Evolutionary conservation across 2,888 invertebrate species (phyloP).

Genomic region (Ennomos quercinarius): DNA sequence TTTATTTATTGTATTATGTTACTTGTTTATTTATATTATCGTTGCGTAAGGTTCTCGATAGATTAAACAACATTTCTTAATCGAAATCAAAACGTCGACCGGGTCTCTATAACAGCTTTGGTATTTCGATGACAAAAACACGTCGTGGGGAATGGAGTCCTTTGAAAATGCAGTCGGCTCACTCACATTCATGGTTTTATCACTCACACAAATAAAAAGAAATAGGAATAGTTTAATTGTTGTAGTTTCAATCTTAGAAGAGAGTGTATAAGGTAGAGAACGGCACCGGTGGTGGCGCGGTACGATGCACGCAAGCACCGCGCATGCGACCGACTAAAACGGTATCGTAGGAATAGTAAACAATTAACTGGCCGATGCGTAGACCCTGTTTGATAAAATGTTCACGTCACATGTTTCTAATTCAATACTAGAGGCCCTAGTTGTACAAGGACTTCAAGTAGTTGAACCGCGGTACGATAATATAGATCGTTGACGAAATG

Average conservation of each 20-base stretch:
- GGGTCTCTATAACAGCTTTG: conserved; percentile 60
- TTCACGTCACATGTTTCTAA: conserved; percentile 63
- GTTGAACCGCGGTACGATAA: conserved; percentile 31
- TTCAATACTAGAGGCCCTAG: conserved; percentile 52
- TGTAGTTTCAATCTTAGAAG: conserved; percentile 56
- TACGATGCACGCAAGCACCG: conserved; percentile 61
- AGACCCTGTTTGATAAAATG: conserved; percentile 69
- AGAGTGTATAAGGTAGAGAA: conserved; percentile 52
- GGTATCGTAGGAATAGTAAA: conserved; percentile 78
- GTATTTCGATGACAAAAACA: conserved; percentile 76
- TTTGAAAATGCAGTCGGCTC: conserved; percentile 78
- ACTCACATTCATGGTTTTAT: conserved; percentile 68
- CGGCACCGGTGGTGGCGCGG: conserved; percentile 36
- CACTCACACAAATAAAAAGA: conserved; percentile 61
- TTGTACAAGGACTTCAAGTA: conserved; percentile 50
- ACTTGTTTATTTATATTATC: conserved; percentile 28
- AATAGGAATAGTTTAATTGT: conserved; percentile 42
- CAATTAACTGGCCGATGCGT: conserved; percentile 73
- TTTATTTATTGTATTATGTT: conserved; percentile 21
- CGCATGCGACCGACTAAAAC: conserved; percentile 70
- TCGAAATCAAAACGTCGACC: conserved; percentile 53
- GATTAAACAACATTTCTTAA: conserved; percentile 43
- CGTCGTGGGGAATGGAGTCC: conserved; percentile 73
- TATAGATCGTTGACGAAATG: conserved; percentile 17
- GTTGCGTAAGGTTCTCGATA: conserved; percentile 37